Conservation (phyloP, 2,888 invertebrate genomes). For the Pyrrhopygopsis socrates region DNA sequence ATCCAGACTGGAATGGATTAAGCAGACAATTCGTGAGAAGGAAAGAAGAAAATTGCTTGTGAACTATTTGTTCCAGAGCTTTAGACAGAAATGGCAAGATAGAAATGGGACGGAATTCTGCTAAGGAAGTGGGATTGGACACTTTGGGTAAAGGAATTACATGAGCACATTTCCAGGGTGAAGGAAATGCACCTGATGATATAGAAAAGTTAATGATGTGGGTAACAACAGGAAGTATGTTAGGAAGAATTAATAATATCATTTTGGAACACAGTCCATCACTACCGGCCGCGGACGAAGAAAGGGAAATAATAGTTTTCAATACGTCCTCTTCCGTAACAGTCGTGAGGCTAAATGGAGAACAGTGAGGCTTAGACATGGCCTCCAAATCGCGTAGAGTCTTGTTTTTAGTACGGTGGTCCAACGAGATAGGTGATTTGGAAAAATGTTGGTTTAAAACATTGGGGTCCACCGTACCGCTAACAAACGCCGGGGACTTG, state of each 20-base stretch:
- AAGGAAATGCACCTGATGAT: not conserved
- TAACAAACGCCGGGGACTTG: not conserved
- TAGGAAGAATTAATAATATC: not conserved
- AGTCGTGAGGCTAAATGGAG: slow-evolving; percentile 2
- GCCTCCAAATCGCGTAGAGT: no score
- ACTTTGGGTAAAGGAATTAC: not conserved
- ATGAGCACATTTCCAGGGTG: not conserved
- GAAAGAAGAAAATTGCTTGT: not conserved
- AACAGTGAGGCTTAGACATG: no score
- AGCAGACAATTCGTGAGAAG: not conserved
- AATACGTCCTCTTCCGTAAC: slow-evolving; percentile 32
- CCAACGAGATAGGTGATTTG: not conserved
- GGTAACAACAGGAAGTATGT: not conserved
- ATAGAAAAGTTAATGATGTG: not conserved
- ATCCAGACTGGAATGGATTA: slow-evolving; percentile 14
- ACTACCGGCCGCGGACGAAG: slow-evolving; percentile 8
- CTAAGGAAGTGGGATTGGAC: not conserved
- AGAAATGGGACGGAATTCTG: not conserved
- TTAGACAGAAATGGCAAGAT: slow-evolving; percentile 15
- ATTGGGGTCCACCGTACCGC: slow-evolving; percentile 19
- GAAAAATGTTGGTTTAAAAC: slow-evolving; percentile 11
- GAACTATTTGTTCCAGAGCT: not conserved
- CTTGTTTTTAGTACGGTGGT: no score
- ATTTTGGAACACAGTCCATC: not conserved
- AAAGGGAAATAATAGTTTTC: not conserved